Evolutionary conservation across 2,113 vertebrate genomes (phyloP).

Genomic region (Acanthisitta chloris): DNA sequence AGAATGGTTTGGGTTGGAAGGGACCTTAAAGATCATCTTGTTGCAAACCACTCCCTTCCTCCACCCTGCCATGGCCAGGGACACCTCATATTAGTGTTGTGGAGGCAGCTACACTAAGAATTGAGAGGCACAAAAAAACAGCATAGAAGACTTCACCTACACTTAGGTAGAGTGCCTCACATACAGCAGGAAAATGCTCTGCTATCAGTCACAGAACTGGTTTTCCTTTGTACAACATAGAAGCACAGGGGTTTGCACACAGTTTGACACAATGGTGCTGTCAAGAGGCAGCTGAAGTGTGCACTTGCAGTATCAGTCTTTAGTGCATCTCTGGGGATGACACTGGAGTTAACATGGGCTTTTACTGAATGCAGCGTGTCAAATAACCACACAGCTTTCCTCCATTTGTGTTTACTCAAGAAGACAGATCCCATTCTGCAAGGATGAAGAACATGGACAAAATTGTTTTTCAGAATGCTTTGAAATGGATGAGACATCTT

Average conservation of each 20-base stretch:
- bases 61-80: neutral
- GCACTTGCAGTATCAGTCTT: neutral
- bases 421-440: neutral
- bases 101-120: neutral
- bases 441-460: neutral
- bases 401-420: neutral
- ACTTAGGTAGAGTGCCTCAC: fast-evolving
- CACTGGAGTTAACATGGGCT: neutral
- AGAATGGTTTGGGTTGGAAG: neutral
- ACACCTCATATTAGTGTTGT: neutral
- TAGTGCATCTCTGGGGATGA: neutral
- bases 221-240: neutral
- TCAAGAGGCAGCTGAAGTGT: neutral
- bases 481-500: neutral
- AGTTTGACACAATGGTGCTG: neutral
- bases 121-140: neutral
- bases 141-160: neutral
- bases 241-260: neutral
- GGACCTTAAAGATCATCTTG: neutral
- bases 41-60: fast-evolving
- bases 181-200: neutral
- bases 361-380: neutral
- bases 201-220: neutral
- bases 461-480: neutral
- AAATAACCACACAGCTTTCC: neutral